Evolutionary conservation across 2,113 vertebrate genomes (phyloP), one percentile per base, ranked within the genome.

Genomic region (Crotophaga sulcirostris): DNA sequence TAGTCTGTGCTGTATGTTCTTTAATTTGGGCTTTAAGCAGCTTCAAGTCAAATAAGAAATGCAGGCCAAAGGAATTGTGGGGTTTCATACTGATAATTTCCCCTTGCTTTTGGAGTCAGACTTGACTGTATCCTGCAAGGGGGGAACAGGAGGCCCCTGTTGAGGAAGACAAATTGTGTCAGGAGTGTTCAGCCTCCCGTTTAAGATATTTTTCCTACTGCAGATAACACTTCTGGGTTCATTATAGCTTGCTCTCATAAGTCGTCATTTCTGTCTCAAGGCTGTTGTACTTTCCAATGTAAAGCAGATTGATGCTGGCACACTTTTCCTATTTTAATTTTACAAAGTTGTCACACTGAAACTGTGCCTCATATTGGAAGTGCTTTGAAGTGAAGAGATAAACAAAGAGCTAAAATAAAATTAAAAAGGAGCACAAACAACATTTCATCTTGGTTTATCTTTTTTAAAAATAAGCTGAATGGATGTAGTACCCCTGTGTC

Each of bases 341-440:
- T 97, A 86, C 91, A 84, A 97, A 96, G 84, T 97, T 97, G 95
- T 97, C 95, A 97, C 81, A 89, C 84, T 93, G 96, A 97, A 97
- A 79, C 87, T 80, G 91, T 95, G 96, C 81, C 75, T 96, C 58
- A 25, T 96, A 90, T 83, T 97, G 83, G 88, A 95, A 95, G 69
- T 76, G 44, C 96, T 98, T 97, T 98, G 96, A 98, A 97, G 93
- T 96, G 95, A 94, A 84, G 96, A 94, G 89, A 95, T 94, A 97
- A 98, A 96, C 95, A 98, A 96, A 97, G 93, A 96, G 81, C 97
- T 96, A 96, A 97, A 98, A 97, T 96, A 94, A 97, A 98, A 98
- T 98, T 98, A 93, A 98, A 86, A 97, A 97, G 94, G 74, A 96
- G 40, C 85, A 92, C 28, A 62, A 94, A 78, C 84, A 98, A 80